A percentile compares a stretch with the other conserved stretches of the same genome.
Evolutionary conservation across 2,888 invertebrate genomes (phyloP).

Genomic region (Drosophila bunnanda): DNA sequence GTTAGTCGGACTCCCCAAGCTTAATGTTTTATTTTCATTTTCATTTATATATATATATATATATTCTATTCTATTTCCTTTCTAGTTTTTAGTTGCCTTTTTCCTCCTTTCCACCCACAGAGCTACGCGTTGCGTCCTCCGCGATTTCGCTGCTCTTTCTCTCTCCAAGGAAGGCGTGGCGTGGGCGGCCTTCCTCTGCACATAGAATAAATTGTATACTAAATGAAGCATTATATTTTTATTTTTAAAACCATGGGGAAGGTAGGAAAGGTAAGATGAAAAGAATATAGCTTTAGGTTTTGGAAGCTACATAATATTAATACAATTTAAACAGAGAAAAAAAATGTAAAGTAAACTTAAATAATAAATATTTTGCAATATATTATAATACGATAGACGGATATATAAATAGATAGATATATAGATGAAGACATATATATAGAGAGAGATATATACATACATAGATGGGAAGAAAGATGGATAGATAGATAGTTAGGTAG

Average conservation of each 20-base stretch:
- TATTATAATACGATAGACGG: too few relatives aligned
- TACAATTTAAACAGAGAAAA: background rate
- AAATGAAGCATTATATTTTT: background rate
- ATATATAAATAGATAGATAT: too few relatives aligned
- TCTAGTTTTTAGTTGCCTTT: conserved; percentile 18
- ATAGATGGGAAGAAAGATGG: too few relatives aligned
- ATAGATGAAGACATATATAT: too few relatives aligned
- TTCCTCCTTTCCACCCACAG: background rate
- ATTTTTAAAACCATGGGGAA: background rate
- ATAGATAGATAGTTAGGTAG: too few relatives aligned
- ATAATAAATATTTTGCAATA: background rate
- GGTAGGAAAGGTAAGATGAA: background rate
- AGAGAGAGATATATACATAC: too few relatives aligned
- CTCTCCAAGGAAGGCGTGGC: conserved; percentile 58
- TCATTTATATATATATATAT: conserved; percentile 2
- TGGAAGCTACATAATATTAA: background rate
- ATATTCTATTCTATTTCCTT: conserved; percentile 13
- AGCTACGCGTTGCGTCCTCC: conserved; percentile 2
- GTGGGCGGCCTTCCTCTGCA: conserved; percentile 44
- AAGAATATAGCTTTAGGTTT: background rate
- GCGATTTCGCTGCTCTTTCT: background rate
- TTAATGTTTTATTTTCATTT: conserved; percentile 30
- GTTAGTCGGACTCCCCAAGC: conserved; percentile 62
- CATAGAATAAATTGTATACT: conserved; percentile 5
- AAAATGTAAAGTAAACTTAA: background rate